Evolutionary conservation across 2,113 vertebrate species (phyloP).

Genomic region (Hyperoodon ampullatus): DNA sequence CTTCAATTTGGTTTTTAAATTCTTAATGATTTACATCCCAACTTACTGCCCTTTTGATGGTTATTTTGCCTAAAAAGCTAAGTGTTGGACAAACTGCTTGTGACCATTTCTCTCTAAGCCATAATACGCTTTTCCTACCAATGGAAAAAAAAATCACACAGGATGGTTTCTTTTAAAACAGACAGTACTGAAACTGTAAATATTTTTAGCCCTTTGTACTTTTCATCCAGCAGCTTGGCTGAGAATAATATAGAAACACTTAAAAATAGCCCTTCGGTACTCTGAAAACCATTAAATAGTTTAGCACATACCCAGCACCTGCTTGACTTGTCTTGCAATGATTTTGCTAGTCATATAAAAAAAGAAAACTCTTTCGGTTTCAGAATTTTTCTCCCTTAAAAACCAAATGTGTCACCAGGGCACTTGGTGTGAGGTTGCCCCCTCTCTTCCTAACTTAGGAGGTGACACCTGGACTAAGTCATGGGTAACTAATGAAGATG

Average conservation of each 20-base stretch:
- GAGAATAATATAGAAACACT: slow-evolving; percentile 69
- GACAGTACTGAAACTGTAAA: slow-evolving; percentile 75
- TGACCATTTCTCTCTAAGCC: neutral
- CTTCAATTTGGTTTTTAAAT: neutral
- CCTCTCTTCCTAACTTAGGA: slow-evolving; percentile 70
- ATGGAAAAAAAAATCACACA: slow-evolving; percentile 55
- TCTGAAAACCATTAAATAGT: slow-evolving; percentile 70
- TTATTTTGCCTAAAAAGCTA: slow-evolving; percentile 35
- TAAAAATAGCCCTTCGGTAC: slow-evolving; percentile 68
- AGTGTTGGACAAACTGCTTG: neutral
- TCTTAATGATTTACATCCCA: neutral
- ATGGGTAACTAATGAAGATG: slow-evolving; percentile 80
- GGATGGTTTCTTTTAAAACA: slow-evolving; percentile 70
- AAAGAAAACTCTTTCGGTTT: slow-evolving; percentile 81
- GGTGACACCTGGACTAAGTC: slow-evolving; percentile 83
- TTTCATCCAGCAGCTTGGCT: slow-evolving; percentile 78
- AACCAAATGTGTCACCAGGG: slow-evolving; percentile 69
- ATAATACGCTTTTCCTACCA: slow-evolving; percentile 64
- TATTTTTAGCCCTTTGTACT: slow-evolving; percentile 77
- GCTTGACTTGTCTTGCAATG: slow-evolving; percentile 69
- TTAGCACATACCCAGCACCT: slow-evolving; percentile 74
- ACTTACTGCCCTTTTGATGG: neutral
- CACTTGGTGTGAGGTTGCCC: slow-evolving; percentile 55
- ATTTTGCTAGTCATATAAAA: slow-evolving; percentile 78
- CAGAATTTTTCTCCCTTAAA: slow-evolving; percentile 65